Conservation (phyloP, 53 echinoderm and acorn worm genomes). For the Actinopyga echinites region DNA sequence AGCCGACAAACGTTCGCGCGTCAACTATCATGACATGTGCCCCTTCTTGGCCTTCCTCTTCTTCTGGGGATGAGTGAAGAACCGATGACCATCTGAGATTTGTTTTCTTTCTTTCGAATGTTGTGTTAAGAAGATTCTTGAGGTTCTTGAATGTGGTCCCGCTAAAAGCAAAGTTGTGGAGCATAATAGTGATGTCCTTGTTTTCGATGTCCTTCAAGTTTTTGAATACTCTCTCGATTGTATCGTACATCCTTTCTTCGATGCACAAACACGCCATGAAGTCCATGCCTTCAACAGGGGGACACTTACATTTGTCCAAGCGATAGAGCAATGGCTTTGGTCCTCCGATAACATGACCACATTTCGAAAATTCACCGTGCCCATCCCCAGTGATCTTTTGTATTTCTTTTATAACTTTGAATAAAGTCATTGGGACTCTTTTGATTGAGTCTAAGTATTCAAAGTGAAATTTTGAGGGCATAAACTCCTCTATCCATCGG, state of each 20-base stretch:
- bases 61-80: not conserved
- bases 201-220: not conserved
- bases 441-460: conserved; percentile 17
- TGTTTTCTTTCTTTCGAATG: not conserved
- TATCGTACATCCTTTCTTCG: not conserved
- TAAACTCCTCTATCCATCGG: conserved; percentile 7
- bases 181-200: conserved; percentile 10
- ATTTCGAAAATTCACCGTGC: conserved; percentile 15
- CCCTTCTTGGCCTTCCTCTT: not conserved
- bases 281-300: not conserved
- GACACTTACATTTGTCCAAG: not conserved
- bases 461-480: conserved; percentile 9
- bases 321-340: conserved; percentile 28
- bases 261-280: conserved; percentile 12
- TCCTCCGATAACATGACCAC: conserved; percentile 38
- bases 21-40: not conserved
- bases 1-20: conserved; percentile 18
- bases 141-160: conserved; percentile 11
- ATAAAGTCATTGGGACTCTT: conserved; percentile 8
- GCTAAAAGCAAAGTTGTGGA: conserved; percentile 20
- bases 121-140: conserved; percentile 5
- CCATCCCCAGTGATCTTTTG: conserved; percentile 22
- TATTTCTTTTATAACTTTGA: conserved; percentile 29
- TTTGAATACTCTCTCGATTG: not conserved
- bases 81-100: conserved; percentile 3